phyloP scores from a whole-genome alignment of 2,797 vertebrate genomes.

The Pseudomugil tenellus region DNA sequence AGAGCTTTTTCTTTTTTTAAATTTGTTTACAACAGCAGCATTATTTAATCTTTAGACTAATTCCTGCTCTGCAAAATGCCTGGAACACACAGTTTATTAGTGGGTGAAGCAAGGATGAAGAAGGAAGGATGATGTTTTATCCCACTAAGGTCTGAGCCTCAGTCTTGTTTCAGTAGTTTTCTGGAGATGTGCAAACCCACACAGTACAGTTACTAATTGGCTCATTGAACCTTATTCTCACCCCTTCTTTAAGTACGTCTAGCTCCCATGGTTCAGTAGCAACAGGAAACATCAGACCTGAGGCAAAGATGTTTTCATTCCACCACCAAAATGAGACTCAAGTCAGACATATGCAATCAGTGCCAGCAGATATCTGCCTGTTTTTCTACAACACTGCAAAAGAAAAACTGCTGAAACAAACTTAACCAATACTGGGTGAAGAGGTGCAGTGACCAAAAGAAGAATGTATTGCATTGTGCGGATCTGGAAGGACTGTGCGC shows the following conservation, averaged over 20 bases:
- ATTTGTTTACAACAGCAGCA: slow-evolving; percentile 38
- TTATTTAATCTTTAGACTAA: slow-evolving; percentile 54
- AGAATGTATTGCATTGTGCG: too few relatives aligned
- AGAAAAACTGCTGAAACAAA: background rate
- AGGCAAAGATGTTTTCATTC: slow-evolving; percentile 67
- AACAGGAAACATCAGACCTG: slow-evolving; percentile 56
- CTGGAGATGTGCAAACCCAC: slow-evolving; percentile 30
- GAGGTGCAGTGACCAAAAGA: background rate
- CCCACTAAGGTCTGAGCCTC: slow-evolving; percentile 17
- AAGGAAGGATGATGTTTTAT: slow-evolving; percentile 30
- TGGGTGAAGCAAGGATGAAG: slow-evolving; percentile 31
- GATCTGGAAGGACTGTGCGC: too few relatives aligned
- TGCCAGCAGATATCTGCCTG: background rate
- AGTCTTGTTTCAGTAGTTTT: slow-evolving; percentile 41
- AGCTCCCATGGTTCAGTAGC: slow-evolving; percentile 76
- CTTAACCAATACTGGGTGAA: background rate
- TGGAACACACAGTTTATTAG: slow-evolving; percentile 18
- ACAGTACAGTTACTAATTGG: slow-evolving; percentile 61
- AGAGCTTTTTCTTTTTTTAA: too few relatives aligned
- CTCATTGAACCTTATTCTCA: slow-evolving; percentile 65
- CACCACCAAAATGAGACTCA: background rate
- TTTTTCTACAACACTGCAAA: background rate
- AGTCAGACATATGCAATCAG: background rate
- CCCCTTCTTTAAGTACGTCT: slow-evolving; percentile 48
- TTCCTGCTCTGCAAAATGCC: slow-evolving; percentile 32